These are phyloP conservation scores for Sarcophaga carnaria DNA, from an alignment of 2,888 invertebrate genomes.

Conservation along the genomic window DNA sequence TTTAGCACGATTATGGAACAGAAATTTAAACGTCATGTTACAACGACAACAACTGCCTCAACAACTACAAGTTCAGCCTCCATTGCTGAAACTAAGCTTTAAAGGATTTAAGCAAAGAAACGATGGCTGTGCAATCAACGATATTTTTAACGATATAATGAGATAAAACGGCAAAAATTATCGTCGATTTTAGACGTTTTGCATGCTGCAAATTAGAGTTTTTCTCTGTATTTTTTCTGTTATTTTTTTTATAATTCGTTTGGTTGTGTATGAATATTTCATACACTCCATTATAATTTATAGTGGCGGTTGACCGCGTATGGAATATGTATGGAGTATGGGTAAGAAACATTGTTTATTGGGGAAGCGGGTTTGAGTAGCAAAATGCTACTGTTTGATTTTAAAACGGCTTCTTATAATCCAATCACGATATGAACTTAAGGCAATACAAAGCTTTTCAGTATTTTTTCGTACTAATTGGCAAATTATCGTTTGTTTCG, in stretches of 20 bases:
- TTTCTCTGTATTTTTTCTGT: background rate
- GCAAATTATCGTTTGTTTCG: constrained; percentile 71
- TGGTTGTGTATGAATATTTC: constrained; percentile 18
- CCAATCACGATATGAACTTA: constrained; percentile 65
- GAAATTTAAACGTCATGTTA: constrained; percentile 34
- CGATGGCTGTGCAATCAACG: background rate
- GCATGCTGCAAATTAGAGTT: constrained; percentile 47
- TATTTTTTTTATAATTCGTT: background rate
- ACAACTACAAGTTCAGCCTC: constrained; percentile 54
- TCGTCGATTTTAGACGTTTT: constrained; percentile 73
- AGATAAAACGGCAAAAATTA: constrained; percentile 80
- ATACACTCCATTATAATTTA: constrained; percentile 6
- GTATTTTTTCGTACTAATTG: constrained; percentile 74
- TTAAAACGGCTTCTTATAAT: constrained; percentile 65
- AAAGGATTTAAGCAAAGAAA: constrained; percentile 14
- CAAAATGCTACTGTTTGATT: constrained; percentile 64
- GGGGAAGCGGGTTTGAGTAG: constrained; percentile 8
- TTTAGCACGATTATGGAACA: constrained; percentile 62
- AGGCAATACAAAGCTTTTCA: constrained; percentile 57
- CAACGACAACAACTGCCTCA: constrained; percentile 16
- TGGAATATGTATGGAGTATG: constrained; percentile 10
- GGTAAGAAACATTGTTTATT: background rate
- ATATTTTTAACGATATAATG: constrained; percentile 74
- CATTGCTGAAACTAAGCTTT: constrained; percentile 23
- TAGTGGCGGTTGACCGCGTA: constrained; percentile 34